Evolutionary conservation across 2,797 vertebrate species (phyloP), one percentile per base, ranked within the genome.

Genomic region (Coregonus suidteri): DNA sequence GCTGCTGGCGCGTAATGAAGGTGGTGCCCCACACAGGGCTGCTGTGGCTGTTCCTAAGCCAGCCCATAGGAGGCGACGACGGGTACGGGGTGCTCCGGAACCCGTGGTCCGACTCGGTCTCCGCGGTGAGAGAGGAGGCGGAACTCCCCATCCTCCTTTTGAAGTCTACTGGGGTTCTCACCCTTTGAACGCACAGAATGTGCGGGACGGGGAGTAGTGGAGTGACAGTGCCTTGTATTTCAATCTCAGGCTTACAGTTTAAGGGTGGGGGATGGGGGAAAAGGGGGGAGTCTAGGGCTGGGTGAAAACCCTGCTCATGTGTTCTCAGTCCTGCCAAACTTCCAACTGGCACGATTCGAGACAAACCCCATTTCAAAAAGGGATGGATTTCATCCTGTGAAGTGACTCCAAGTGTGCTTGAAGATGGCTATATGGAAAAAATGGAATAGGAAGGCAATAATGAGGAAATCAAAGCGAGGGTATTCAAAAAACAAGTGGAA

Each of bases 71-170:
- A 18, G 96, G 95, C 65, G 96, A 91, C 15, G 95, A 93, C 0
- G 97, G 88, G 88, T 96, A 99, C 31, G 96, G 90, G 1, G 95
- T 79, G 77, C 95, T 90, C 81, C 90, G 81, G 91, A 98, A 98
- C 86, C 97, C 96, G 86, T 97, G 97, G 92, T 98, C 97, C 76
- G 98, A 98, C 92, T 98, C 96, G 0, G 96, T 97, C 94, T 99
- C 97, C 3, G 97, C 91, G 6, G 96, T 95, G 90, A 99, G 94
- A 77, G 98, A 99, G 31, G 98, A 98, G 84, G 98, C 97, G 47
- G 98, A 99, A 91, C 97, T 99, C 91, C 98, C 98, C 98, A 99
- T 99, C 91, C 6, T 47, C 37, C 68, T 11, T 11, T 47, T 18
- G 18, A 9, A 41, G 68, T 70, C 37, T 70, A 68, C 37, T 14